phyloP scores from a whole-genome alignment of 53 echinoderm and acorn worm species.

The Apostichopus leukothele region DNA sequence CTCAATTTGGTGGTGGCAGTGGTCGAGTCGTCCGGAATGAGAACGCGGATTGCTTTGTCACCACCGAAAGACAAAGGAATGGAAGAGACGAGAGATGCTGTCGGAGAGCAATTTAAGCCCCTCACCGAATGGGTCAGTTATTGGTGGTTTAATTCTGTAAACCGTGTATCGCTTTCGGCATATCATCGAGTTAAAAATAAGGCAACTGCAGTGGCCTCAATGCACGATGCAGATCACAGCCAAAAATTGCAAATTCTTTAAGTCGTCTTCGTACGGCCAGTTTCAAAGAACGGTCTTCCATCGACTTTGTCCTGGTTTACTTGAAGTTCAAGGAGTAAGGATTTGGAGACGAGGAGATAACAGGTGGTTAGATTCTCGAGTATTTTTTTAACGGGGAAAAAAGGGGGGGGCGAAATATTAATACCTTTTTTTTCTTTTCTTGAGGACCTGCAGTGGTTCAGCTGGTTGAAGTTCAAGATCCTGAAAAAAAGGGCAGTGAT shows the following conservation, averaged over 20 bases:
- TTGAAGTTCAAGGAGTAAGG: not conserved
- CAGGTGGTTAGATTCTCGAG: not conserved
- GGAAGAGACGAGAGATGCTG: not conserved
- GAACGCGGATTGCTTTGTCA: not conserved
- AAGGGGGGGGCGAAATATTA: not conserved
- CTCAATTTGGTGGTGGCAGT: not conserved
- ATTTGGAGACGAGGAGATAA: not conserved
- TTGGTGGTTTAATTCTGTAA: not conserved
- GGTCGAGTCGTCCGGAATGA: constrained; percentile 16
- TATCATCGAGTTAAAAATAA: not conserved
- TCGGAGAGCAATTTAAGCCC: not conserved
- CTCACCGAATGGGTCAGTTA: not conserved
- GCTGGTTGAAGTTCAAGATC: not conserved
- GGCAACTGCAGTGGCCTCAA: not conserved
- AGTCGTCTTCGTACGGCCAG: not conserved
- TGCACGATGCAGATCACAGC: not conserved
- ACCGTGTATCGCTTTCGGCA: not conserved
- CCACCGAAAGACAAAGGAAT: too few relatives aligned
- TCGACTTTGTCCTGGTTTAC: not conserved
- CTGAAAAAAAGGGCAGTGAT: not conserved
- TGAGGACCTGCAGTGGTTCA: not conserved
- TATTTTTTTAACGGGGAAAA: not conserved
- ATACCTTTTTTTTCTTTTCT: not conserved
- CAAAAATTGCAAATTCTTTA: not conserved
- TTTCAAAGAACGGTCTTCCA: not conserved